These are phyloP conservation scores for Sminthopsis crassicaudata DNA, from an alignment of 2,113 vertebrate genomes.

Conservation along the genomic window DNA sequence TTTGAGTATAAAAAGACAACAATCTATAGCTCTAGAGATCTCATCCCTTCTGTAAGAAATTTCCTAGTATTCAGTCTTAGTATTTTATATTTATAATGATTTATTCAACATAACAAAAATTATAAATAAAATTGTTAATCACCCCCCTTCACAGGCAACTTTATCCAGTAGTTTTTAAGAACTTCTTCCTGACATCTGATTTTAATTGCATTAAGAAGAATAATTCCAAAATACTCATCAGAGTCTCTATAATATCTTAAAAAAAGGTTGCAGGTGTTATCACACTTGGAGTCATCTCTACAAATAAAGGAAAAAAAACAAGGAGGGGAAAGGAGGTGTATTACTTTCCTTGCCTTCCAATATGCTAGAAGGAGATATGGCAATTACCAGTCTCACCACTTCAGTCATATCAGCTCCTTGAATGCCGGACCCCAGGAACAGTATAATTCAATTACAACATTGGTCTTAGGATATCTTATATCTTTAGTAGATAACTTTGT, in stretches of 20 bases:
- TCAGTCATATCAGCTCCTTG: background rate
- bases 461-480: background rate
- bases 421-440: background rate
- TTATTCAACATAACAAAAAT: background rate
- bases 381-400: background rate
- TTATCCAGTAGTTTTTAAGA: background rate
- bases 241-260: background rate
- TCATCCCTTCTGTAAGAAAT: background rate
- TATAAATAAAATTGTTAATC: background rate
- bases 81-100: background rate
- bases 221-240: background rate
- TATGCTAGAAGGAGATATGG: background rate
- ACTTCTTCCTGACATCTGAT: background rate
- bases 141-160: background rate
- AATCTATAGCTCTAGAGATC: background rate
- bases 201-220: background rate
- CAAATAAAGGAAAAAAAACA: background rate
- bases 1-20: background rate
- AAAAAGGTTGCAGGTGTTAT: background rate
- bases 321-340: background rate
- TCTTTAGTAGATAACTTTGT: background rate
- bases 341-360: background rate
- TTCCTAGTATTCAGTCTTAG: background rate
- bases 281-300: background rate
- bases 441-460: background rate